Percentiles rank a stretch among this genome's conserved stretches.
phyloP scores from a whole-genome alignment of 2,888 invertebrate species.

The Nomada goodeniana region DNA sequence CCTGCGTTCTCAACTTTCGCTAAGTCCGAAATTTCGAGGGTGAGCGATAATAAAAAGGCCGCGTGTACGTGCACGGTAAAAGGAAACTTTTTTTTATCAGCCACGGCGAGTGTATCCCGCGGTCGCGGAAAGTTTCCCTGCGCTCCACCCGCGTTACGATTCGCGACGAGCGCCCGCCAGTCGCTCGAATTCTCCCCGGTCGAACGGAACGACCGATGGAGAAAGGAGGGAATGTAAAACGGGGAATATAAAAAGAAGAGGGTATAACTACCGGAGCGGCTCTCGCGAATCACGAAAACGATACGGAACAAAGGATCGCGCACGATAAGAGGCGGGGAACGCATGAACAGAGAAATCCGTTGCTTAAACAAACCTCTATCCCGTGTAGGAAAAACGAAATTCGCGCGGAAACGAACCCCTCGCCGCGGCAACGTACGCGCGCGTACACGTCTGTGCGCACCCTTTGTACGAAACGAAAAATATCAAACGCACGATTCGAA shows the following conservation, averaged over 20 bases:
- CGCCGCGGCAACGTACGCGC: background rate
- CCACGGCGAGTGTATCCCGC: conserved; percentile 2
- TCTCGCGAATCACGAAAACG: conserved; percentile 42
- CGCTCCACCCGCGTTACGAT: conserved; percentile 26
- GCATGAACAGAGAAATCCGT: background rate
- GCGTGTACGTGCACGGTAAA: background rate
- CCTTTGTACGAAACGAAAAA: background rate
- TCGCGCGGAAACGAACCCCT: background rate
- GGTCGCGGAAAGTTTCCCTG: background rate
- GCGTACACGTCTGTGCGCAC: background rate
- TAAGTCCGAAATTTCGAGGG: conserved; percentile 31
- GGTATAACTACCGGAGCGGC: conserved; percentile 1
- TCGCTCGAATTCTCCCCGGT: conserved; percentile 35
- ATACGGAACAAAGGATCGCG: conserved; percentile 20
- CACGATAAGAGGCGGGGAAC: background rate
- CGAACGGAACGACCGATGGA: background rate
- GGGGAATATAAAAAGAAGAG: background rate
- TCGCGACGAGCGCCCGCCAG: conserved; percentile 7
- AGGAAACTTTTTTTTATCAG: conserved; percentile 18
- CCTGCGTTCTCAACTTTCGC: conserved; percentile 22
- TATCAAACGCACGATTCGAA: conserved; percentile 42
- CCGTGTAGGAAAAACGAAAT: conserved; percentile 6
- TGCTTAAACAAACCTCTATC: conserved; percentile 17
- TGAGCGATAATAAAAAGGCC: conserved; percentile 2
- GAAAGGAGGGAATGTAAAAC: too few relatives aligned